phyloP scores from a whole-genome alignment of 2,113 vertebrate species.

The Equus przewalskii region DNA sequence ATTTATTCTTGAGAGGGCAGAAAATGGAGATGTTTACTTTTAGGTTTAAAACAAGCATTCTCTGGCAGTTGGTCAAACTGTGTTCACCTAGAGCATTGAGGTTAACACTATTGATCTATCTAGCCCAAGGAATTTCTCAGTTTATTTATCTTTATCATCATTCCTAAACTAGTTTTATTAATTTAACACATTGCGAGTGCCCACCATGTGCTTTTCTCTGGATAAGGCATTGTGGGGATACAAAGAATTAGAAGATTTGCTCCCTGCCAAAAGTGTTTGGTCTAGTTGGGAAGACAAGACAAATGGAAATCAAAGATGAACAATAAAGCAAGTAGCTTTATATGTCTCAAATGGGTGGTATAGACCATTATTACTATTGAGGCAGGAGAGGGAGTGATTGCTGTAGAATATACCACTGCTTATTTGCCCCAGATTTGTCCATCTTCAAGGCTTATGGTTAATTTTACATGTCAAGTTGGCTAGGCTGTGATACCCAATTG shows the following conservation, averaged over 20 bases:
- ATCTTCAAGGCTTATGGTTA: background rate
- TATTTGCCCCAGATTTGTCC: background rate
- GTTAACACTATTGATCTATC: background rate
- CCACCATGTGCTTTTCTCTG: background rate
- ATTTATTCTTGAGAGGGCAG: background rate
- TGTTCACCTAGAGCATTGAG: background rate
- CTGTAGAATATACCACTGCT: background rate
- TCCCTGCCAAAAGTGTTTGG: background rate
- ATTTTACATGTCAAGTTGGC: background rate
- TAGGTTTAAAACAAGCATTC: background rate
- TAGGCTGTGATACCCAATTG: background rate
- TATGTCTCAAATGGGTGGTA: background rate
- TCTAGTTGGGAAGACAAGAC: background rate
- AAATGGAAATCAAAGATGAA: background rate
- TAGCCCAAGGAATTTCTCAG: background rate
- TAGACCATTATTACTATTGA: background rate
- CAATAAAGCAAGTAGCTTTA: background rate
- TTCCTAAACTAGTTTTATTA: conserved; percentile 28
- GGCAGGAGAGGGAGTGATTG: background rate
- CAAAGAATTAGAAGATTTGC: background rate
- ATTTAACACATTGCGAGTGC: background rate
- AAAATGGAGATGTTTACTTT: background rate
- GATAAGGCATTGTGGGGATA: background rate
- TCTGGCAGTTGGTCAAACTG: background rate
- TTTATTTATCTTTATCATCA: background rate